Base-by-base conservation (phyloP, 2,113 vertebrate species). In the Esox niger region DNA sequence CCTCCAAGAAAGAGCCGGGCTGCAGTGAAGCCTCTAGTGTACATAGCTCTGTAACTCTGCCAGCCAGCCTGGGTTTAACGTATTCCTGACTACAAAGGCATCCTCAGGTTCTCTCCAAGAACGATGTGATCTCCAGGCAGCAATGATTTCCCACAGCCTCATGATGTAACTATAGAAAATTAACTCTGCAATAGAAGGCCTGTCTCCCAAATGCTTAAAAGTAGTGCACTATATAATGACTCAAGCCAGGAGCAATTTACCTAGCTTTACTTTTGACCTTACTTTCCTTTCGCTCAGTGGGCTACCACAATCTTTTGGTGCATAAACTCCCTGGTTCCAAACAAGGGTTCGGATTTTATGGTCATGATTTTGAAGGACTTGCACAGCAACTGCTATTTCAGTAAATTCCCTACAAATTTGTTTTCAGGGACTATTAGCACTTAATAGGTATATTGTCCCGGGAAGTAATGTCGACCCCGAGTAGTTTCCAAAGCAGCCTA, bases 401-500 rank as follows among this genome's bases (percentile, higher is more conserved):
- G n/a, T 43, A 13, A 43, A 13, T 43, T 43, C 13, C 15, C 35
- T 15, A 10, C 3, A 13, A 43, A 43, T 15, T 43, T 43, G 3
- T 15, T 43, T 15, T 15, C 15, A 4, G 13, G 35, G 15, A 15
- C 8, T 61, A 67, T 30, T 49, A 11, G 7, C 52, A 17, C 10
- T 27, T 21, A 23, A 46, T 43, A 73, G 27, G 20, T 70, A 31
- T 38, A 70, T 58, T 57, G 68, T 33, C 21, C 26, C 60, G 25
- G 62, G n/a, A 3, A 29, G 15, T 6, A 52, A 17, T 33, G 47
- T 63, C 59, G 3, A 7, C 8, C 58, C 64, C 25, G 27, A 70
- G 62, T 70, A 68, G 73, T 66, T 71, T 43, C 59, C 27, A 78
- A 29, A 27, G 63, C 32, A 43, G 71, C 69, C 72, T 57, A 67